Conservation (phyloP, 2,113 vertebrate species). For the Pithys albifrons region DNA sequence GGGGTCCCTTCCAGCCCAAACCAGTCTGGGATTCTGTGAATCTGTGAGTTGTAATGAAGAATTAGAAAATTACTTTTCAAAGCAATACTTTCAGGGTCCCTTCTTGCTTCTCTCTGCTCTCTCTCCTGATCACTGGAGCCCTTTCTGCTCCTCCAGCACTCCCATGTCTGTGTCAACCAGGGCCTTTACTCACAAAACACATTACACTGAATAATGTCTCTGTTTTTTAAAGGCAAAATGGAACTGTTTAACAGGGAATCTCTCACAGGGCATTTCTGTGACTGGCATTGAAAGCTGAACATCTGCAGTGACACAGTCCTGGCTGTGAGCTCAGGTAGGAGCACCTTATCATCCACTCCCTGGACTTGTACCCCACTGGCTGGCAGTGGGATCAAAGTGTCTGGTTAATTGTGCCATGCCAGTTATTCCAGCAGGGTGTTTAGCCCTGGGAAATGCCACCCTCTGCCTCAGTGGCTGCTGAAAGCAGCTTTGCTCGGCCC, state of each 20-base stretch:
- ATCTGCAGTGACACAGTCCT: not conserved
- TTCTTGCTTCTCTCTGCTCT: too few species aligned
- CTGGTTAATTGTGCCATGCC: not conserved
- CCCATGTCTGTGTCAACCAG: accelerated
- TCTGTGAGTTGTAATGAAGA: not conserved
- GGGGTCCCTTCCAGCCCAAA: not conserved
- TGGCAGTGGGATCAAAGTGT: too few species aligned
- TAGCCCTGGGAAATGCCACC: not conserved
- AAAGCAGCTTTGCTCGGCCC: not conserved
- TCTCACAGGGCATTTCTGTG: accelerated
- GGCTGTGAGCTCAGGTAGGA: not conserved
- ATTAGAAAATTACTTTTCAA: not conserved
- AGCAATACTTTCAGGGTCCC: accelerated
- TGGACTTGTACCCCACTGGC: accelerated
- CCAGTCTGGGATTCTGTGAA: not conserved
- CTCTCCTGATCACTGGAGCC: accelerated
- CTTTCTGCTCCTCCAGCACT: not conserved
- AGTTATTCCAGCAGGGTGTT: not conserved
- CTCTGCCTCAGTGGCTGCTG: not conserved
- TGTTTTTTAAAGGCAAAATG: not conserved
- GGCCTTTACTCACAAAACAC: accelerated
- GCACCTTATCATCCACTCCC: not conserved
- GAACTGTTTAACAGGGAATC: too few species aligned
- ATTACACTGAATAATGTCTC: not conserved
- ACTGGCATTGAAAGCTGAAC: not conserved